A percentile compares a stretch with the other conserved stretches of the same genome.
Evolutionary conservation across 2,888 invertebrate species (phyloP).

Genomic region (Drosophila bunnanda): DNA sequence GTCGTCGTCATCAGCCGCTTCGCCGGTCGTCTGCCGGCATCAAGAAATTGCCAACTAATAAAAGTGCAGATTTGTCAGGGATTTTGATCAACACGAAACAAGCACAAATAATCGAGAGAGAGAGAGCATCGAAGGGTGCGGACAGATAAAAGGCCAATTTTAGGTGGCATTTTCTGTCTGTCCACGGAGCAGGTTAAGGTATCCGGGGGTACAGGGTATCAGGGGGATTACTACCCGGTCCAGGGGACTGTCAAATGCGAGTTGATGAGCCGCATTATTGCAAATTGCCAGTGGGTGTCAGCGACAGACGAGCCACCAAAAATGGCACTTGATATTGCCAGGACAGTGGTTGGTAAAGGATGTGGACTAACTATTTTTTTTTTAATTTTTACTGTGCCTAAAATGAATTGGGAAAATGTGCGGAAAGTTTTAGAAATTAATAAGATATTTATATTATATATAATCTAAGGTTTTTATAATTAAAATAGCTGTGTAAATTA

Average conservation of each 20-base stretch:
- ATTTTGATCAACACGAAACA: conserved; percentile 51
- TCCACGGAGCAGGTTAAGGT: conserved; percentile 3
- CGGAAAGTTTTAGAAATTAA: no score
- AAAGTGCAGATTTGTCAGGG: conserved; percentile 75
- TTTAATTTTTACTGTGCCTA: background rate
- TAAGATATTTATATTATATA: background rate
- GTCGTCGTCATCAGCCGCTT: conserved; percentile 45
- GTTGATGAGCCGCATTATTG: conserved; percentile 74
- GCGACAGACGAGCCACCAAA: conserved; percentile 29
- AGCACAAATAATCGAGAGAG: conserved; percentile 32
- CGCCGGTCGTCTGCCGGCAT: conserved; percentile 28
- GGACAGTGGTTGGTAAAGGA: background rate
- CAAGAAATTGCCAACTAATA: conserved; percentile 70
- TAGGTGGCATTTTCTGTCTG: conserved; percentile 52
- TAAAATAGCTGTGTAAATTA: no score
- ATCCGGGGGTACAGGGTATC: background rate
- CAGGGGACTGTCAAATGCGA: conserved; percentile 51
- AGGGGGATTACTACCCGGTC: background rate
- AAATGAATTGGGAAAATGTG: background rate
- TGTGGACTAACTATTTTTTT: conserved; percentile 4
- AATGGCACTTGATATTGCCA: conserved; percentile 60
- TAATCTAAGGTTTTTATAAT: no score
- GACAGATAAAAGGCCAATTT: conserved; percentile 64
- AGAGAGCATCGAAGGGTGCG: conserved; percentile 10
- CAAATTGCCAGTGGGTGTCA: conserved; percentile 75